Base-by-base conservation (phyloP, 2,797 vertebrate species). In the Gallinago stenura region DNA sequence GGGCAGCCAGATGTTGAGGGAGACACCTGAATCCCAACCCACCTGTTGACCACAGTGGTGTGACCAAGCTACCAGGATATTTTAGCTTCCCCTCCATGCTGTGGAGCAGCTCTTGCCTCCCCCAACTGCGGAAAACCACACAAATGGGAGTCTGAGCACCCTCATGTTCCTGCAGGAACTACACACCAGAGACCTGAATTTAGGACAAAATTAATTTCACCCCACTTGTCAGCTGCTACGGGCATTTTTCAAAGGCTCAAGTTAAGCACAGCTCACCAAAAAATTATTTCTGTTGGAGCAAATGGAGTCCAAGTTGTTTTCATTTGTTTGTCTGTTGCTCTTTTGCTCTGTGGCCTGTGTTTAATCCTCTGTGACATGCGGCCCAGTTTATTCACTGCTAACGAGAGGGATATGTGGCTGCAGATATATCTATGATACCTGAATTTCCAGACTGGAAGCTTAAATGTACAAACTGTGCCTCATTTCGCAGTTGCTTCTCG, bases 1-100 rank as follows among this genome's bases (percentile, higher is more conserved):
- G 12, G 16, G 8, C 12, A 58, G 12, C 1, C 20, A 62, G 56
- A 6, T 11, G 28, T 4, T 54, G 37, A 6, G 10, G 15, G 15
- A 45, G 14, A 48, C 10, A 50, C 20, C 24, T 1, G 1, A 64
- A 60, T 31, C 28, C 19, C 1, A 1, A 0, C n/a, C 7, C 21
- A 56, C 22, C 4, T 5, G 0, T 4, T 60, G 53, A 22, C 20
- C n/a, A 13, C 6, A 56, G 39, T 1, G 1, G 3, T 37, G 22
- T 2, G 3, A 46, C 12, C 2, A 0, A 1, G 2, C 28, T 22
- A n/a, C 2, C 1, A 1, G 7, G 19, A 1, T 26, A 8, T 57
- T 80, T 70, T 39, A 39, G 5, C 9, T 70, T 48, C n/a, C 26
- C 2, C 2, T 35, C 16, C 21, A 15, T 33, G 9, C 57, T 41